A percentile compares a stretch with the other conserved stretches of the same genome.
Evolutionary conservation across 2,888 invertebrate genomes (phyloP).

Genomic region (Heteromurus nitidus): DNA sequence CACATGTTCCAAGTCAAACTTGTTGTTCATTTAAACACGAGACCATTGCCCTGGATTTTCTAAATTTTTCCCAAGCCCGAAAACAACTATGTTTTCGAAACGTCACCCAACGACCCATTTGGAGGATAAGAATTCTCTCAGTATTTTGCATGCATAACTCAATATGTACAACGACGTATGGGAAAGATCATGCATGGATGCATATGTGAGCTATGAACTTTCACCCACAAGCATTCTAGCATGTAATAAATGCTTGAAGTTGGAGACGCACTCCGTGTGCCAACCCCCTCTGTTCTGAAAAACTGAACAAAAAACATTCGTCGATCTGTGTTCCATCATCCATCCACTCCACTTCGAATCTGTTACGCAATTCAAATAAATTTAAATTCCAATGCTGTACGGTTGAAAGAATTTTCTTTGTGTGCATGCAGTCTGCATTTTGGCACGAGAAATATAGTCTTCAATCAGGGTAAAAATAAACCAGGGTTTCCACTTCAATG

Average conservation of each 20-base stretch:
- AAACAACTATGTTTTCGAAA: too few relatives aligned
- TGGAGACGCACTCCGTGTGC: too few relatives aligned
- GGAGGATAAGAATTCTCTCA: not conserved
- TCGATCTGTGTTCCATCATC: not conserved
- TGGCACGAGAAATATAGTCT: not conserved
- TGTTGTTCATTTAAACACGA: too few relatives aligned
- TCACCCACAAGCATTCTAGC: not conserved
- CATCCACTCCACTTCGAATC: too few relatives aligned
- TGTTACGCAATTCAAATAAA: too few relatives aligned
- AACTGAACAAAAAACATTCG: not conserved
- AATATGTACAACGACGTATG: too few relatives aligned
- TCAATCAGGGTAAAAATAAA: slow-evolving; percentile 41
- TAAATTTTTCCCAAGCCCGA: too few relatives aligned
- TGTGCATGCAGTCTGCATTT: not conserved
- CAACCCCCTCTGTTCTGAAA: too few relatives aligned
- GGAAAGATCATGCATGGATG: not conserved
- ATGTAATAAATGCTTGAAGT: too few relatives aligned
- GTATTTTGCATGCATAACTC: not conserved
- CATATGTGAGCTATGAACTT: not conserved
- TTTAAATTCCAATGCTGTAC: too few relatives aligned
- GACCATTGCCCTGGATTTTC: slow-evolving; percentile 12
- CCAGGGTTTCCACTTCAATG: slow-evolving; percentile 24
- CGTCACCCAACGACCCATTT: not conserved
- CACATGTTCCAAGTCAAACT: not conserved
- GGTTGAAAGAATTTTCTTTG: not conserved